phyloP scores from a whole-genome alignment of 2,797 vertebrate species.

The Neosalanx taihuensis region DNA sequence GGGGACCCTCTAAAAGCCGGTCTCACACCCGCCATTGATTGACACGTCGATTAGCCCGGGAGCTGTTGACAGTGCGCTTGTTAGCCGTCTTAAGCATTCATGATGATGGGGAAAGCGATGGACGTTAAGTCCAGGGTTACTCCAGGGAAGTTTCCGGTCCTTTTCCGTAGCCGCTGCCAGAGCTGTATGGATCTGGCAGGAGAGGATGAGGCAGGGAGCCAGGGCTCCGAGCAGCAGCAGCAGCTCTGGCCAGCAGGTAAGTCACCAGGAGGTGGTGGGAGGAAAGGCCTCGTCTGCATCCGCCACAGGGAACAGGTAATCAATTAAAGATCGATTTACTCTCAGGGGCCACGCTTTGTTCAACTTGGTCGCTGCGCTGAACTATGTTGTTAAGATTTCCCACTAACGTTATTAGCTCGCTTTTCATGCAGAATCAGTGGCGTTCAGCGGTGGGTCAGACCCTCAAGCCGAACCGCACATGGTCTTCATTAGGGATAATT shows the following conservation, averaged over 20 bases:
- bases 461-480: neutral
- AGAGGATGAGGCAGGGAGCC: neutral
- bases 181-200: neutral
- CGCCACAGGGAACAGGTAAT: slow-evolving; percentile 38
- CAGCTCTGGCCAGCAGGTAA: neutral
- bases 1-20: slow-evolving; percentile 71
- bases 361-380: slow-evolving; percentile 19
- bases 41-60: slow-evolving; percentile 73
- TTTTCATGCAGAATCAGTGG: slow-evolving; percentile 14
- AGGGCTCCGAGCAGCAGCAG: neutral
- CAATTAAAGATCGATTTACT: slow-evolving; percentile 31
- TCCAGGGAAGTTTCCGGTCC: neutral
- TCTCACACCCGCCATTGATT: slow-evolving; percentile 71
- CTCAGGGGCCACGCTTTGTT: slow-evolving; percentile 21
- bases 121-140: slow-evolving; percentile 34
- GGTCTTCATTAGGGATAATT: slow-evolving; percentile 15
- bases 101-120: slow-evolving; percentile 52
- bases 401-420: slow-evolving; percentile 5
- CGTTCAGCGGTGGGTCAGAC: slow-evolving; percentile 4
- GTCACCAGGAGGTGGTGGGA: neutral
- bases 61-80: slow-evolving; percentile 71
- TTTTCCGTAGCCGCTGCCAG: no score
- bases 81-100: slow-evolving; percentile 67
- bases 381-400: slow-evolving; percentile 3
- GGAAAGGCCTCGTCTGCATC: slow-evolving; percentile 19